A percentile compares a stretch with the other conserved stretches of the same genome.
Evolutionary conservation across 2,888 invertebrate species (phyloP).

Genomic region (Pantelozetes paolii): DNA sequence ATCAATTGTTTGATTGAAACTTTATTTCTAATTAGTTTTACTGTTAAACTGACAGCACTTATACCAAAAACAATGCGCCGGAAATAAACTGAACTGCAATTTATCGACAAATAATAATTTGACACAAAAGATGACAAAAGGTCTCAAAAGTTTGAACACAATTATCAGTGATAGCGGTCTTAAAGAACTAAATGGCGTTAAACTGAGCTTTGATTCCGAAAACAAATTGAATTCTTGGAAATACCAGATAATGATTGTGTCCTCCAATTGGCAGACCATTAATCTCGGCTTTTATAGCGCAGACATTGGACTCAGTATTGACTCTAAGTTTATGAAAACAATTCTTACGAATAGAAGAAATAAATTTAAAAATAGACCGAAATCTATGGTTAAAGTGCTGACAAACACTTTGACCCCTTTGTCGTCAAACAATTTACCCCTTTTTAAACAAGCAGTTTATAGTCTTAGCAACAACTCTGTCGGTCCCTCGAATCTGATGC

Average conservation of each 20-base stretch:
- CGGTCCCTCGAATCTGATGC: neutral
- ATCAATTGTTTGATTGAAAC: neutral
- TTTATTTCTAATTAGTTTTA: neutral
- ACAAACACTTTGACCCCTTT: neutral
- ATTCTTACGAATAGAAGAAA: constrained; percentile 11
- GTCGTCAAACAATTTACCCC: constrained; percentile 20
- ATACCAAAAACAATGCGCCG: constrained; percentile 17
- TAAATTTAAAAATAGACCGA: neutral
- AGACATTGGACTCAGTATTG: constrained; percentile 44
- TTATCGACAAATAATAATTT: constrained; percentile 13
- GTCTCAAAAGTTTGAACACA: constrained; percentile 19
- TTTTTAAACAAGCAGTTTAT: constrained; percentile 3
- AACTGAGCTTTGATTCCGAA: constrained; percentile 42
- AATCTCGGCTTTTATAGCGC: constrained; percentile 45
- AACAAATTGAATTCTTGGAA: constrained; percentile 40
- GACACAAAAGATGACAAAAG: neutral
- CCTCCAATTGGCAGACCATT: constrained; percentile 43
- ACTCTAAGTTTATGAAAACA: constrained; percentile 22
- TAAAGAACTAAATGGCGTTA: constrained; percentile 39
- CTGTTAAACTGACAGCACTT: neutral
- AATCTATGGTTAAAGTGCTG: neutral
- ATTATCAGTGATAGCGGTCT: constrained; percentile 32
- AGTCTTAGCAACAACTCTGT: neutral
- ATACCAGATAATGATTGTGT: constrained; percentile 43
- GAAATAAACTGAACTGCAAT: constrained; percentile 27